These are phyloP conservation scores for Drosophila kohkoa DNA, from an alignment of 1,140 invertebrate genomes.

Conservation along the genomic window DNA sequence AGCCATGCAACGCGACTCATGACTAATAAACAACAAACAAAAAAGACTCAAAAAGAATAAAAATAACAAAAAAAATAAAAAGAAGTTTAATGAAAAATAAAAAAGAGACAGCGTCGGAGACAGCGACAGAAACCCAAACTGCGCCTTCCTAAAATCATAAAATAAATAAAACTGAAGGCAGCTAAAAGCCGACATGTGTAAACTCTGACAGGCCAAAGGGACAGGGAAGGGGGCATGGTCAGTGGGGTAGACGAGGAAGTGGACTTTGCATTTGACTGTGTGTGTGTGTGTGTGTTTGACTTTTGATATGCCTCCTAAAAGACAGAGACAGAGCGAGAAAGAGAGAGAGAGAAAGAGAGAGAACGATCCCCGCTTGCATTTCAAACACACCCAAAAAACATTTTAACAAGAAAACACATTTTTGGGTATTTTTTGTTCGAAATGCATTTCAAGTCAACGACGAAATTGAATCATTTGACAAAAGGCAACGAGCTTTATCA, in stretches of 20 bases:
- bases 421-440: slow-evolving; percentile 12
- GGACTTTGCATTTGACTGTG: slow-evolving; percentile 52
- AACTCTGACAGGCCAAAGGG: slow-evolving; percentile 59
- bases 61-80: not conserved
- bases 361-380: slow-evolving; percentile 37
- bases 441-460: slow-evolving; percentile 71
- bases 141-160: slow-evolving; percentile 64
- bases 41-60: not conserved
- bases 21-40: slow-evolving; percentile 57
- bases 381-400: slow-evolving; percentile 60
- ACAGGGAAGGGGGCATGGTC: not conserved
- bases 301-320: slow-evolving; percentile 40
- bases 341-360: slow-evolving; percentile 9
- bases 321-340: not conserved
- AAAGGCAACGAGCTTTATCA: slow-evolving; percentile 53
- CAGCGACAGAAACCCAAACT: slow-evolving; percentile 21
- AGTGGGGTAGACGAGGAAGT: slow-evolving; percentile 42
- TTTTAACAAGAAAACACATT: slow-evolving; percentile 59
- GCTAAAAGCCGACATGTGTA: slow-evolving; percentile 66
- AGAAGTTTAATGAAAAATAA: not conserved
- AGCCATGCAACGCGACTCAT: slow-evolving; percentile 63
- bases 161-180: slow-evolving; percentile 42
- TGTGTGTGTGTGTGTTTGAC: slow-evolving; percentile 45
- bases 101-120: not conserved
- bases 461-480: slow-evolving; percentile 80